Evolutionary conservation across 2,888 invertebrate genomes (phyloP), one percentile per base, ranked within the genome.

Genomic region (Lymantria dispar): DNA sequence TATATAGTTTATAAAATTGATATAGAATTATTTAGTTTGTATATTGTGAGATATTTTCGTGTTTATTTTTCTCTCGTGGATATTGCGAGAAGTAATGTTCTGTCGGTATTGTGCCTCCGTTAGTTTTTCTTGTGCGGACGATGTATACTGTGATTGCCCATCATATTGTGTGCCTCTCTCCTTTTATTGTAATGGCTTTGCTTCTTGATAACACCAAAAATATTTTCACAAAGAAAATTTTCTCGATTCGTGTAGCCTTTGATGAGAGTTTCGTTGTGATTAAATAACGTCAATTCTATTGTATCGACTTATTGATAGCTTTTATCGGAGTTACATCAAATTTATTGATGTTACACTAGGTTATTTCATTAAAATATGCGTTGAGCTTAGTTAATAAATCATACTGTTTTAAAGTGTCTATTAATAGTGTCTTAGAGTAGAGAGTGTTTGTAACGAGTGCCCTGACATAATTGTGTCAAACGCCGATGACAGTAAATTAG

Each of bases 391-490:
- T 13, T n/a, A 38, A 9, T 40, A 15, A 39, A 39, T 12, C 13
- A 8, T 13, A 12, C 13, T 13, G 48, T 48, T 60, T 44, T 33
- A 45, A 56, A 57, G 43, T 43, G 33, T 48, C 40, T 66, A 68
- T 56, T 54, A 54, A 50, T 67, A 67, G 56, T 44, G 42, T 33
- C 41, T 48, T 51, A 56, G 45, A 41, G 48, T 51, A 56, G 45
- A 41, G 46, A 50, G 53, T 57, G 52, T 54, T 52, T 57, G 37
- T 60, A 52, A 58, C 60, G 53, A 52, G 55, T 39, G 52, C 48
- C 47, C 45, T 66, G 67, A 67, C 69, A 66, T 54, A 63, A 66
- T 59, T 55, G 30, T 66, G 67, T 58, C 63, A 59, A 45, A 47
- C 50, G 41, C 7, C 39, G 45, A 43, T 40, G 51, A 48, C 41